Conservation (phyloP, 2,113 vertebrate genomes). For the Notechis scutatus region DNA sequence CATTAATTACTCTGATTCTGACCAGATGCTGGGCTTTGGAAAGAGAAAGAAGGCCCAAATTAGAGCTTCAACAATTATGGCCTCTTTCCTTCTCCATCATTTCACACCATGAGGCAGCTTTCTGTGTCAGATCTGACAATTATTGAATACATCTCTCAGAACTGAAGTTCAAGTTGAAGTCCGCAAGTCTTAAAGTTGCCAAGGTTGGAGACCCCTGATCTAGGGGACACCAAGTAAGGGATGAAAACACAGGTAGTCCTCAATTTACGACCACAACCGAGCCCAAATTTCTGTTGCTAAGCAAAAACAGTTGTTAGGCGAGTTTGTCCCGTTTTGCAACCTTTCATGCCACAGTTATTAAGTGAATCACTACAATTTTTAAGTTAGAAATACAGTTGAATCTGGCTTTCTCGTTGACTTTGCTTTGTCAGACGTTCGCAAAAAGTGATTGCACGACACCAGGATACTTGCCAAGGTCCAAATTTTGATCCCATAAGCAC, state of each 20-base stretch:
- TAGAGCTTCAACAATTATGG: background rate
- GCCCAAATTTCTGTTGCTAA: too few relatives aligned
- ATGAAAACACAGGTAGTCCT: background rate
- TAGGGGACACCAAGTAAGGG: background rate
- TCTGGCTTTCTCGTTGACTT: background rate
- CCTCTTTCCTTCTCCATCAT: background rate
- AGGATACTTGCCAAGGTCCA: background rate
- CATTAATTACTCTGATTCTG: conserved; percentile 18
- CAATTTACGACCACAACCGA: too few relatives aligned
- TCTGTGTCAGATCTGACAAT: background rate
- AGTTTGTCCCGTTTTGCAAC: background rate
- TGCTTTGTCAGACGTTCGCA: background rate
- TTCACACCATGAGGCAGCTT: background rate
- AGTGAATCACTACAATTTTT: background rate
- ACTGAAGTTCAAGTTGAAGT: too few relatives aligned
- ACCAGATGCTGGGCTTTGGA: conserved; percentile 35
- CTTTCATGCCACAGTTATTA: background rate
- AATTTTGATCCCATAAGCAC: background rate
- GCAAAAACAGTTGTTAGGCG: too few relatives aligned
- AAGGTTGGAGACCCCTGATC: too few relatives aligned
- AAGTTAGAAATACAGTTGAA: background rate
- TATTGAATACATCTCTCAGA: background rate
- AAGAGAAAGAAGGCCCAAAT: background rate
- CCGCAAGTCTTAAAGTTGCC: too few relatives aligned
- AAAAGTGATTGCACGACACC: background rate